These are phyloP conservation scores for Cyanistes caeruleus DNA, from an alignment of 2,113 vertebrate genomes.

Conservation along the genomic window DNA sequence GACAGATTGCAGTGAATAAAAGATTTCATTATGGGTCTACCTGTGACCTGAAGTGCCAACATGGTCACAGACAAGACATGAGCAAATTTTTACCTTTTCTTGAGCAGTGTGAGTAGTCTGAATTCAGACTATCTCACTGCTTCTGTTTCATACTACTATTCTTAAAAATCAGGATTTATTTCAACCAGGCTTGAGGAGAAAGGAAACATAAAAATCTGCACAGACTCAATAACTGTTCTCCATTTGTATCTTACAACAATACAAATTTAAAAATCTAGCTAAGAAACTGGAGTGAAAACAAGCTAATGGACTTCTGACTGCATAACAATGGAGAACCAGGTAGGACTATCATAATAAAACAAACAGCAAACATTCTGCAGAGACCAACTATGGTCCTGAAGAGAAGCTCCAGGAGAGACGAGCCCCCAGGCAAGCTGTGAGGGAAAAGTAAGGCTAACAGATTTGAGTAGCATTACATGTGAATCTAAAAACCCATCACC, in stretches of 20 bases:
- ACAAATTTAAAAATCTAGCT: not conserved
- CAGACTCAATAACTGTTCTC: not conserved
- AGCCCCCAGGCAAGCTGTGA: not conserved
- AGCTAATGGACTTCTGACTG: not conserved
- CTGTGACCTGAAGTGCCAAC: not conserved
- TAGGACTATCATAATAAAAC: not conserved
- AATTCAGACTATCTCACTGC: not conserved
- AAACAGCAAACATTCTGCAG: not conserved
- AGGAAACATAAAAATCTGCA: not conserved
- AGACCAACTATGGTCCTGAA: not conserved
- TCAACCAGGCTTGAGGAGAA: not conserved
- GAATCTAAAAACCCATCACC: not conserved
- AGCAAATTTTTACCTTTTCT: not conserved
- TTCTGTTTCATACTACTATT: not conserved
- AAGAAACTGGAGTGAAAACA: not conserved
- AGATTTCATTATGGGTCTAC: not conserved
- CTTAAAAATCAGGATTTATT: not conserved
- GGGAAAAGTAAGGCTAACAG: not conserved
- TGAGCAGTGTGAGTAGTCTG: not conserved
- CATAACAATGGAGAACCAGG: not conserved
- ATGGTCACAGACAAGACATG: not conserved
- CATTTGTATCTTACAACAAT: not conserved
- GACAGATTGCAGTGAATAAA: not conserved
- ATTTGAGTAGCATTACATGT: accelerated
- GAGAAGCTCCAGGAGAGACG: not conserved